Conservation (phyloP, 35 echinoderm and acorn worm species). For the Apostichopus japonicus region DNA sequence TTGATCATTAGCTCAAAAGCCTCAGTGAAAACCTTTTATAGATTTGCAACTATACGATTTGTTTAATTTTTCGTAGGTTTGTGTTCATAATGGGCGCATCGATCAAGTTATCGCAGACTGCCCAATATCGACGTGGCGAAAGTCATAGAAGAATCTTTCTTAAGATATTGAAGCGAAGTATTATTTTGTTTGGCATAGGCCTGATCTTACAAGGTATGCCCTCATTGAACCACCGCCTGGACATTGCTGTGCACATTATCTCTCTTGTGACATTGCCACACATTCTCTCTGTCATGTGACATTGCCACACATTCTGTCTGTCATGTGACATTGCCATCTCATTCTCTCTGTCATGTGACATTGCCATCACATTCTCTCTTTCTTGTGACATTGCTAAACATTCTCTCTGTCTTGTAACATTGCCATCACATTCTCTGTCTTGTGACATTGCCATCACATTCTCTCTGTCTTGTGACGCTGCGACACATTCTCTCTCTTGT, state of each 20-base stretch:
- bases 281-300: too few relatives aligned
- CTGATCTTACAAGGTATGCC: constrained; percentile 33
- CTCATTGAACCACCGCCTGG: neutral
- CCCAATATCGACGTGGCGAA: constrained; percentile 13
- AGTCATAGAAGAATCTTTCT: constrained; percentile 19
- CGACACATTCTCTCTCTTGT: neutral
- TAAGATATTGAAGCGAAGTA: constrained; percentile 36
- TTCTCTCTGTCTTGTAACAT: too few relatives aligned
- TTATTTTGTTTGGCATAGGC: constrained; percentile 51
- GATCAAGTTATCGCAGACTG: constrained; percentile 43
- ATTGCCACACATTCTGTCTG: neutral
- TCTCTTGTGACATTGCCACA: neutral
- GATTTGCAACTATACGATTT: neutral
- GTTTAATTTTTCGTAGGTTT: constrained; percentile 26
- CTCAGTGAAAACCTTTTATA: neutral
- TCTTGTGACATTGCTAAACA: too few relatives aligned
- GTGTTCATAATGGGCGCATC: constrained; percentile 46
- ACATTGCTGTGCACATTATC: neutral
- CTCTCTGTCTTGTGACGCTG: neutral
- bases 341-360: neutral
- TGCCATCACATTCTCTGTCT: neutral
- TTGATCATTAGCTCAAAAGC: neutral
- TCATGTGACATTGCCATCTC: neutral
- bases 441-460: neutral
- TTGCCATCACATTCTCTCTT: neutral